phyloP scores from a whole-genome alignment of 2,888 invertebrate genomes.

The Ctenicera cuprea region DNA sequence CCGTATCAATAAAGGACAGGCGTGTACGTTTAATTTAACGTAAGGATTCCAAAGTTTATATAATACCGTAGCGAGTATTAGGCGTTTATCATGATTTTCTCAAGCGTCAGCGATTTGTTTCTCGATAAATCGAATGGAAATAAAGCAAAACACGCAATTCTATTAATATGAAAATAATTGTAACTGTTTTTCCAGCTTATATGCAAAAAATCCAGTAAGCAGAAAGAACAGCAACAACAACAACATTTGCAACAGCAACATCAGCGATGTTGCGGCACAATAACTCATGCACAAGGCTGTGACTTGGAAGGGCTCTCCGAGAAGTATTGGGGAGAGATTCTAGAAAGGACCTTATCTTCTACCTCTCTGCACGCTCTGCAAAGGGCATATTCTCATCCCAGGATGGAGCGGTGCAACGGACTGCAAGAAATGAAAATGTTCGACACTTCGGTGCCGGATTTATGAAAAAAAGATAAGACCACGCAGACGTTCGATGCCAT shows the following conservation, averaged over 20 bases:
- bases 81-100: no score
- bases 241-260: slow-evolving; percentile 58
- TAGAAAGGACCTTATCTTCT: slow-evolving; percentile 86
- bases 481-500: slow-evolving; percentile 69
- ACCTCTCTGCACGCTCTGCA: slow-evolving; percentile 81
- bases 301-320: slow-evolving; percentile 75
- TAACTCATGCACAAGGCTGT: slow-evolving; percentile 71
- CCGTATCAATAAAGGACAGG: no score
- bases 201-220: slow-evolving; percentile 63
- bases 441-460: slow-evolving; percentile 70
- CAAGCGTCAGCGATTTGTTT: no score
- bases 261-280: slow-evolving; percentile 64
- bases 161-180: background rate
- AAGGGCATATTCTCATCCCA: slow-evolving; percentile 64
- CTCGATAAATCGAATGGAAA: no score
- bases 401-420: slow-evolving; percentile 69
- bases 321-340: slow-evolving; percentile 80
- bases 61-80: no score
- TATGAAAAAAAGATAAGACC: slow-evolving; percentile 72
- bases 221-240: slow-evolving; percentile 60
- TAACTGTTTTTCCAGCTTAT: slow-evolving; percentile 62
- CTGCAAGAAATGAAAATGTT: slow-evolving; percentile 68
- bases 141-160: no score
- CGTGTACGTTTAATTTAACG: no score
- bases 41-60: no score